These are phyloP conservation scores for Balaeniceps rex DNA, from an alignment of 2,113 vertebrate species.

Conservation along the genomic window DNA sequence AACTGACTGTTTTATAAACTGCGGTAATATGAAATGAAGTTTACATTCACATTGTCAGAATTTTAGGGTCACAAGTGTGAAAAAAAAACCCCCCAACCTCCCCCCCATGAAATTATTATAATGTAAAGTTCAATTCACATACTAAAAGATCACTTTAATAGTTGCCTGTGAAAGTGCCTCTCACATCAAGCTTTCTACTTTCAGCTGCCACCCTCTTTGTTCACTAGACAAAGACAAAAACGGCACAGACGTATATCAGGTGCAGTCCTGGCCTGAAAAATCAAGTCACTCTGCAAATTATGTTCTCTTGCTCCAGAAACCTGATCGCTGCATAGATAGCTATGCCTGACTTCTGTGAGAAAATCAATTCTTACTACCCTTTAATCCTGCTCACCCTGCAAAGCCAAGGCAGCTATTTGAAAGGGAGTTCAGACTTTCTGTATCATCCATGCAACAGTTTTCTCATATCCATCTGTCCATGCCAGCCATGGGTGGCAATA, in stretches of 20 bases:
- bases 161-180: not conserved
- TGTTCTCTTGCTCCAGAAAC: slow-evolving; percentile 1
- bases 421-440: slow-evolving; percentile 2
- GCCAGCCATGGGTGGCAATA: not conserved
- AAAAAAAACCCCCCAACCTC: not conserved
- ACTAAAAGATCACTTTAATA: not conserved
- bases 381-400: slow-evolving; percentile 16
- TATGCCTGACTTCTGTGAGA: not conserved
- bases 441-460: not conserved
- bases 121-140: not conserved
- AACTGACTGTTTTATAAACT: not conserved
- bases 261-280: slow-evolving; percentile 9
- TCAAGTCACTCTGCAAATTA: slow-evolving; percentile 30
- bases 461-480: not conserved
- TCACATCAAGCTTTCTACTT: not conserved
- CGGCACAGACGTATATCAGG: not conserved
- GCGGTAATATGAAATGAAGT: not conserved
- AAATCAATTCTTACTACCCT: slow-evolving; percentile 40
- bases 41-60: not conserved
- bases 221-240: not conserved
- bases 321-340: not conserved
- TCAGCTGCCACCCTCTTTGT: not conserved
- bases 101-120: not conserved
- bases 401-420: not conserved
- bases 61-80: not conserved